A percentile compares a stretch with the other conserved stretches of the same genome.
Conservation (phyloP, 2,797 vertebrate genomes). For the Oryzias dopingdopingensis region DNA sequence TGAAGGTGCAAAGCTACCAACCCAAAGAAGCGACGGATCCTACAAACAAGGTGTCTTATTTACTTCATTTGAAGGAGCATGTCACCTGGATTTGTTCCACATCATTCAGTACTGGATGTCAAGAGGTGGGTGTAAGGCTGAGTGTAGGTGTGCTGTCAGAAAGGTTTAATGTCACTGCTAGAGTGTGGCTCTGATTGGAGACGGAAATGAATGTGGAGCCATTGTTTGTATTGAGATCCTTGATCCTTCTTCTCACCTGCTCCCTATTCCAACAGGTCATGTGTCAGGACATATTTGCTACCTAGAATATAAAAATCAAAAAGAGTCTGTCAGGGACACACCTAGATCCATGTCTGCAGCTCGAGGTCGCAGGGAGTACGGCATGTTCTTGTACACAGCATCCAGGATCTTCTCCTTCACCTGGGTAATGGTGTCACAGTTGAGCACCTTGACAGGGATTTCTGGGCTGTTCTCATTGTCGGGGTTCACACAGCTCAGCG, state of each 20-base stretch:
- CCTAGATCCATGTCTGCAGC: conserved; percentile 97
- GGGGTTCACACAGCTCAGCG: conserved; percentile 95
- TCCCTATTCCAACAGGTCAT: conserved; percentile 15
- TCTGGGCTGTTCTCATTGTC: conserved; percentile 99
- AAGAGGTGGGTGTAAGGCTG: conserved; percentile 54
- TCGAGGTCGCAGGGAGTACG: conserved; percentile 90
- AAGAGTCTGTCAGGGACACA: conserved; percentile 59
- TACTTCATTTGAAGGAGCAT: conserved; percentile 45
- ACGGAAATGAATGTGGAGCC: conserved; percentile 23
- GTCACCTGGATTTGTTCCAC: conserved; percentile 53
- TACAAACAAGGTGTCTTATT: conserved; percentile 37
- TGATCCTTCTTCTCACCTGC: conserved; percentile 6
- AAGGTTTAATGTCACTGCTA: conserved; percentile 50
- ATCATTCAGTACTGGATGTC: conserved; percentile 49
- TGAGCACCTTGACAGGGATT: conserved; percentile 95
- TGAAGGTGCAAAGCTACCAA: conserved; percentile 40
- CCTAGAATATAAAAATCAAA: neutral
- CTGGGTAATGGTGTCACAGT: conserved; percentile 97
- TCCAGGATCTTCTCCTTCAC: conserved; percentile 99
- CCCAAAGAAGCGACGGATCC: conserved; percentile 35
- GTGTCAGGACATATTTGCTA: neutral
- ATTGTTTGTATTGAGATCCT: conserved; percentile 28
- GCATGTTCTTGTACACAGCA: conserved; percentile 95
- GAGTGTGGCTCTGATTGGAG: conserved; percentile 36
- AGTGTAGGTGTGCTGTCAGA: conserved; percentile 60